phyloP scores from a whole-genome alignment of 2,113 vertebrate genomes.

The Struthio camelus region DNA sequence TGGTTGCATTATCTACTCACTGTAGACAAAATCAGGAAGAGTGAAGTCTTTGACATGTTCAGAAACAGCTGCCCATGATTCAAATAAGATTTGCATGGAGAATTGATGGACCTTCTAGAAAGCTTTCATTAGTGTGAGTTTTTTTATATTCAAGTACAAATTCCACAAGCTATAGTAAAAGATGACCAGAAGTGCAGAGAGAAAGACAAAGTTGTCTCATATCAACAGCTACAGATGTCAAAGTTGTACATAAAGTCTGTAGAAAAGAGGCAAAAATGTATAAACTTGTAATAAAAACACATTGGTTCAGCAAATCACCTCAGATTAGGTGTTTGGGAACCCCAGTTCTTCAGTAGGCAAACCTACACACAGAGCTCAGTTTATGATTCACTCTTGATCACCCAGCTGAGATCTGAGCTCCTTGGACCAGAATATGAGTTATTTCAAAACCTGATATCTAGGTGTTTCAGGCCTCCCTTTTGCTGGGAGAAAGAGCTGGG shows the following conservation, averaged over 20 bases:
- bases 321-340: background rate
- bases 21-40: background rate
- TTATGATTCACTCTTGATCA: background rate
- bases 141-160: background rate
- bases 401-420: background rate
- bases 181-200: background rate
- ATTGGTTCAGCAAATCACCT: background rate
- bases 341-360: background rate
- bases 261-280: accelerated
- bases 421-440: background rate
- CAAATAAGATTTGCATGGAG: background rate
- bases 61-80: background rate
- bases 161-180: background rate
- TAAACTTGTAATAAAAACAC: background rate
- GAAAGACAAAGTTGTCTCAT: background rate
- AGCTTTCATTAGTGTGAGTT: background rate
- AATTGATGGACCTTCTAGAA: background rate
- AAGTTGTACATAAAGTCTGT: background rate
- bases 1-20: background rate
- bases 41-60: background rate
- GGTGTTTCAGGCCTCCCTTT: background rate
- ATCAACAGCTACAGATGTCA: background rate
- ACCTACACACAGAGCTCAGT: accelerated
- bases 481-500: background rate
- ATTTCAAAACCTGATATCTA: background rate